Evolutionary conservation across 2,113 vertebrate genomes (phyloP), one percentile per base, ranked within the genome.

Genomic region (Sturnira hondurensis): DNA sequence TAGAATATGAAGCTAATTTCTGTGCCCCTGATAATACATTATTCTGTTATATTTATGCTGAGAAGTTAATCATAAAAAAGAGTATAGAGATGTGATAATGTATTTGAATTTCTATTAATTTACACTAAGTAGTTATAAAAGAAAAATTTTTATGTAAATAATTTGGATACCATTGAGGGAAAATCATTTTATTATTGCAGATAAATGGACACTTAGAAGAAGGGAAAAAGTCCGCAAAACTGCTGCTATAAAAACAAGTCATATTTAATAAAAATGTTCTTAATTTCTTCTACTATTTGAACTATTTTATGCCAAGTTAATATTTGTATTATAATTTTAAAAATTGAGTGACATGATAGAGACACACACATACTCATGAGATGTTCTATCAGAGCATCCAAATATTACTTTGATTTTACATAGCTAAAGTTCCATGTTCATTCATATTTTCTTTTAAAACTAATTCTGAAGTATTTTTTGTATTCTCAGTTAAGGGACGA

Each of bases 1-100:
- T 95, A 52, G n/a, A 24, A 82, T 0, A 89, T 92, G 38, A 96
- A 81, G 8, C 0, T 95, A 67, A 93, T 96, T 96, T 97, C 82
- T 89, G 11, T 74, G 17, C 0, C 90, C 52, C n/a, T 92, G 52
- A 89, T 93, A 93, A 45, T 68, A 52, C 1, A 76, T 73, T 85
- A 83, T 96, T 92, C 45, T 67, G 13, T 74, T 94, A 38, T 96
- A 86, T 45, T 90, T 97, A 58, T 67, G 36, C 7, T 85, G 8
- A 67, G 7, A 3, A 63, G 6, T 88, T 73, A 95, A 88, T 33
- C 15, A 89, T 71, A 93, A 80, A 45, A n/a, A 76, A 56, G 19
- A 67, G 38, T 71, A 8, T 73, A 20, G 26, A 70, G 45, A 63
- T 71, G 2, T 33, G 11, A 5, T 54, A 43, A 68, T 71, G 13